Base-by-base conservation (phyloP, 2,888 invertebrate species). In the Scotopteryx bipunctaria region DNA sequence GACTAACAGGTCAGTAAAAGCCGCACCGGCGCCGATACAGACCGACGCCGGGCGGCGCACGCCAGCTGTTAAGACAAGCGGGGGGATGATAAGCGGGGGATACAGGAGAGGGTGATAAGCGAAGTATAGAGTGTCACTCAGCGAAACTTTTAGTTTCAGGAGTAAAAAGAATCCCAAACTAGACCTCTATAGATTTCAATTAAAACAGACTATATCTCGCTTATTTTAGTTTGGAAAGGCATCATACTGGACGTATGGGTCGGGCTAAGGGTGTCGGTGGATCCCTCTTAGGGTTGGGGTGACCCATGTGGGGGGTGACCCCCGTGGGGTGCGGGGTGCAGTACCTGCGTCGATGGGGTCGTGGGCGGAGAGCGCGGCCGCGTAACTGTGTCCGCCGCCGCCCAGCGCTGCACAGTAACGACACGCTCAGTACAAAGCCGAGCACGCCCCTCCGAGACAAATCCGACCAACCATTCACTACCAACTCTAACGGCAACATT, bases 341-440 rank as follows among this genome's bases (percentile, higher is more conserved):
- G 93, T 94, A 97, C 97, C 97, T 95, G 96, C 94, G 94, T 96
- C 94, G 91, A 92, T 93, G 88, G 93, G 93, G 88, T 94, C 94
- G 65, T 94, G 94, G 87, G 96, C 96, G 91, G 95, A 95, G 91
- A 97, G 93, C 89, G 96, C 95, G 91, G 95, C 95, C 88, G 97
- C 96, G 94, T 97, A 97, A 92, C 95, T 94, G 86, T 83, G 53
- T 54, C 83, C 83, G 80, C 79, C 79, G 78, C 73, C 55, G 66
- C 63, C 64, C 60, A 62, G 66, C 57, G 61, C 70, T 71, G 68
- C 64, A 61, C 59, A 59, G 44, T 41, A 52, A 60, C 55, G 32
- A 73, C 60, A 55, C 62, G 67, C 71, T 64, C 67, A 75, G 41
- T 37, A 29, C 36, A 6, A 25, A 31, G 42, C 42, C 50, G 38